Percentiles rank a stretch among this genome's conserved stretches.
phyloP scores from a whole-genome alignment of 2,888 invertebrate genomes.

The Quadroppia sp. region DNA sequence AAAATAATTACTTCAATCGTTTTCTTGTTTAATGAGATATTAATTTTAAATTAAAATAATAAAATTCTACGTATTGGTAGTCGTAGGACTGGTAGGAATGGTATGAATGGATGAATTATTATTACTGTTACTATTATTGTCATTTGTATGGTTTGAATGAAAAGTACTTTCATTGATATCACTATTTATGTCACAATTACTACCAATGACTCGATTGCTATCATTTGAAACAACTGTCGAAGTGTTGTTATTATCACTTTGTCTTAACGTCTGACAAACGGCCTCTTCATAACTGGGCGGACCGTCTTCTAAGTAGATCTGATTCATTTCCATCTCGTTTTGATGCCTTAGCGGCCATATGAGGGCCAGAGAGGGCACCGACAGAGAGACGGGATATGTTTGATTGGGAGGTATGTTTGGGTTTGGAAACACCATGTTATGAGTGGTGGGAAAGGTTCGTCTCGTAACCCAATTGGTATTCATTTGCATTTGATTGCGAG shows the following conservation, averaged over 20 bases:
- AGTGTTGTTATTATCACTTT: background rate
- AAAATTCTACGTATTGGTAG: background rate
- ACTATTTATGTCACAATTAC: background rate
- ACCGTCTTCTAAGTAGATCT: background rate
- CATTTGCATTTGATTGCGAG: background rate
- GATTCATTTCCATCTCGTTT: background rate
- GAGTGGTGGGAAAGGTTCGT: constrained; percentile 3
- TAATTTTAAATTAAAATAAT: too few species aligned
- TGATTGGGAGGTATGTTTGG: background rate
- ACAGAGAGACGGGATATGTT: background rate
- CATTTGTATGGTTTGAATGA: background rate
- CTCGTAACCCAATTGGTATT: constrained; percentile 14
- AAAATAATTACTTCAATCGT: background rate
- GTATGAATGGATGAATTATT: background rate
- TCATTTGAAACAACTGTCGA: constrained; percentile 11
- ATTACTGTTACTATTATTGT: background rate
- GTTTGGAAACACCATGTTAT: constrained; percentile 22
- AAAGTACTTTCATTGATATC: background rate
- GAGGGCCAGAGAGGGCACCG: constrained; percentile 1
- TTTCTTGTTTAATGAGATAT: background rate
- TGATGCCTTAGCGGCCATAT: constrained; percentile 20
- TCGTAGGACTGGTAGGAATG: background rate
- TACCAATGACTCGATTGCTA: background rate
- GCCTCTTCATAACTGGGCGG: constrained; percentile 32
- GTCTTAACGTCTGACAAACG: constrained; percentile 1